phyloP scores from a whole-genome alignment of 2,888 invertebrate genomes.

The Aphrophora alni region DNA sequence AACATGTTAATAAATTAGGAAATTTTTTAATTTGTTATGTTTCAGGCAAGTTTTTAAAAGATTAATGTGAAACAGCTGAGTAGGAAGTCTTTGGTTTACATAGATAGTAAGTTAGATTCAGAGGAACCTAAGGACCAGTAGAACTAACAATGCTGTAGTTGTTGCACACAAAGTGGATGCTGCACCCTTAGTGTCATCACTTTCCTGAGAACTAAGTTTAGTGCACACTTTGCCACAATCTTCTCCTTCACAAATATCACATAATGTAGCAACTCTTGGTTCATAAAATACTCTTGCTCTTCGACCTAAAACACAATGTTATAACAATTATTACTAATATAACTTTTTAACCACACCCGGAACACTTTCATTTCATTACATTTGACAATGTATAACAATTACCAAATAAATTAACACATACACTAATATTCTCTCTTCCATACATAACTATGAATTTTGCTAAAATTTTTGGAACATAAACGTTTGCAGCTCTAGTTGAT shows the following conservation, averaged over 20 bases:
- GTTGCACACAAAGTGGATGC: not conserved
- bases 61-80: not conserved
- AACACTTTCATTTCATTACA: too few species aligned
- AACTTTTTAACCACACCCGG: too few species aligned
- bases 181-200: not conserved
- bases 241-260: slow-evolving; percentile 82
- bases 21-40: not conserved
- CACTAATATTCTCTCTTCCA: too few species aligned
- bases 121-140: not conserved
- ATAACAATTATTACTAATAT: not conserved
- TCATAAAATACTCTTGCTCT: slow-evolving; percentile 84
- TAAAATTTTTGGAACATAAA: too few species aligned
- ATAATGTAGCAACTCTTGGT: slow-evolving; percentile 71
- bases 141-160: not conserved
- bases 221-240: slow-evolving; percentile 64
- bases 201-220: slow-evolving; percentile 52
- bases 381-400: too few species aligned
- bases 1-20: not conserved
- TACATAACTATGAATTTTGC: too few species aligned
- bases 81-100: not conserved
- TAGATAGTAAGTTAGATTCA: not conserved
- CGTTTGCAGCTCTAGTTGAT: too few species aligned
- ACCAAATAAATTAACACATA: too few species aligned
- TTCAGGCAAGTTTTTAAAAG: not conserved
- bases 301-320: slow-evolving; percentile 65